A percentile compares a stretch with the other conserved stretches of the same genome.
phyloP scores from a whole-genome alignment of 2,888 invertebrate species.

The Stomorhina lunata region DNA sequence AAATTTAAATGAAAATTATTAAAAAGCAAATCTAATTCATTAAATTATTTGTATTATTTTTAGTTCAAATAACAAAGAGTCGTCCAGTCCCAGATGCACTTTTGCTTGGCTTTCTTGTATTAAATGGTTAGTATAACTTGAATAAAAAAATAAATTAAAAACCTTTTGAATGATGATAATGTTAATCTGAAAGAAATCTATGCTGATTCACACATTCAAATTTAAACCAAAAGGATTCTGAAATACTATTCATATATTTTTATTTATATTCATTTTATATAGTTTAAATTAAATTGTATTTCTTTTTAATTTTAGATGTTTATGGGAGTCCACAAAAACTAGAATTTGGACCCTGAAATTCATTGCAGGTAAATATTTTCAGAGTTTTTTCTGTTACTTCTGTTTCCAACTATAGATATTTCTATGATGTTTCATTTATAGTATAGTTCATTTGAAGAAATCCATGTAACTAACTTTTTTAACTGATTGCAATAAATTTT shows the following conservation, averaged over 20 bases:
- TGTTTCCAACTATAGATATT: no score
- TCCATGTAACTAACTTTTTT: conserved; percentile 56
- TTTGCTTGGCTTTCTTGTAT: no score
- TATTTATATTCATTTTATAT: background rate
- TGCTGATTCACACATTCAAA: conserved; percentile 61
- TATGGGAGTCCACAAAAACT: no score
- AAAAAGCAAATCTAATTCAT: no score
- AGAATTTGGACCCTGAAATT: no score
- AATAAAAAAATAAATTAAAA: background rate
- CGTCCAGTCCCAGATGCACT: no score
- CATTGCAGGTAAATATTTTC: no score
- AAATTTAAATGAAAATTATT: no score
- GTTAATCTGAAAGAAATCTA: conserved; percentile 59
- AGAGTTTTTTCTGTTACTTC: no score
- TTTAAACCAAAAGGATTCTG: conserved; percentile 61
- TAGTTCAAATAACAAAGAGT: no score
- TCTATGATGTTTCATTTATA: conserved; percentile 57
- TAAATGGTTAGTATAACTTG: background rate
- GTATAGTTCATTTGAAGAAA: conserved; percentile 65
- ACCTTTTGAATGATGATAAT: conserved; percentile 50
- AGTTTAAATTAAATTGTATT: background rate
- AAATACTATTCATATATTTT: background rate
- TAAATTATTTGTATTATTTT: no score
- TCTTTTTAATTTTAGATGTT: background rate
- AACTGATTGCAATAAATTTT: conserved; percentile 37